Base-by-base conservation (phyloP, 2,888 invertebrate species). In the Tiliacea aurago region DNA sequence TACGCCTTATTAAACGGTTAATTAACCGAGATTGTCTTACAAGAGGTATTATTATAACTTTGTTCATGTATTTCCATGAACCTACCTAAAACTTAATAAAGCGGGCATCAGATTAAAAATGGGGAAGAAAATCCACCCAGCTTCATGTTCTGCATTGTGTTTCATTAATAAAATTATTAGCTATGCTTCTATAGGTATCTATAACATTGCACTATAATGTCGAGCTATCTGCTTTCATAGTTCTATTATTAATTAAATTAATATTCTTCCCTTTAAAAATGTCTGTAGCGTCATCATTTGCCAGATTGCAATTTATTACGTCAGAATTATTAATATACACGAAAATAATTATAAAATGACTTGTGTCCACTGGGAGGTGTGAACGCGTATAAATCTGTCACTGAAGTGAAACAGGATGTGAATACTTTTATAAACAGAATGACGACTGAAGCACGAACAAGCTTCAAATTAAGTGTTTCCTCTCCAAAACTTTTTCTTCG, bases 11-110 rank as follows among this genome's bases (percentile, higher is more conserved):
- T 87, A 77, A 77, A 68, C 83, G 79, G 77, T 87, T 80, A 86
- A 87, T 86, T 86, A 85, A 83, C 63, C 47, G 47, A 83, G 70
- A 85, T 77, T 75, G 70, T 76, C 73, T 83, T 85, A 77, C 86
- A 76, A 69, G 53, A 67, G 67, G 63, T 78, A 72, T 65, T 65
- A 70, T 74, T 75, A 71, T 61, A 65, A 77, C 56, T 68, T 61
- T 47, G n/a, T 55, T 23, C 18, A n/a, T 59, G 59, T 43, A 45
- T 61, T 66, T 82, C n/a, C 18, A 62, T 62, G 28, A 2, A 28
- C 28, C 51, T 62, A 55, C 49, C 58, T 49, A 15, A 37, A 49
- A 47, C 13, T 49, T 28, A 58, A 43, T 64, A 53, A 58, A 76
- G 53, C 15, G 15, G 33, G 45, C 7, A 6, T 28, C 18, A 47